Evolutionary conservation across 1,140 invertebrate genomes (phyloP).

Genomic region (Holcopasites calliopsidis): DNA sequence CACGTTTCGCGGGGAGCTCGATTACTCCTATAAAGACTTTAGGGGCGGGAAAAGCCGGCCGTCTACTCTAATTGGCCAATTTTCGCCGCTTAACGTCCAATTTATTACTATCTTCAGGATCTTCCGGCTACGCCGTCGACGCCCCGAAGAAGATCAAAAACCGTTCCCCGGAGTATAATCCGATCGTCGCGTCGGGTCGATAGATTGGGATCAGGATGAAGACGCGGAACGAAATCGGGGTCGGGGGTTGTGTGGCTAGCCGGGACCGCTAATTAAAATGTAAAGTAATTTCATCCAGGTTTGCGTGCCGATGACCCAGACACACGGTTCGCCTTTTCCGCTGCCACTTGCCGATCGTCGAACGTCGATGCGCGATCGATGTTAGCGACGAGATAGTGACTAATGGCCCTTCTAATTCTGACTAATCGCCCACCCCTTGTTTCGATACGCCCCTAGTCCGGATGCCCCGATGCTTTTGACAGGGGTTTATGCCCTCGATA

Average conservation of each 20-base stretch:
- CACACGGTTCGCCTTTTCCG: constrained; percentile 12
- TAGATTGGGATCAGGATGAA: constrained; percentile 51
- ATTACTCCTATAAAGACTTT: constrained; percentile 70
- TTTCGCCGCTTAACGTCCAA: constrained; percentile 75
- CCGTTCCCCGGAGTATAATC: constrained; percentile 62
- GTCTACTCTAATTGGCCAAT: constrained; percentile 73
- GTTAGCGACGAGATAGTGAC: constrained; percentile 38
- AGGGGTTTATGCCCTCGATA: constrained; percentile 52
- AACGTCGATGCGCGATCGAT: not conserved
- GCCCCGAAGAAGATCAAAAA: constrained; percentile 54
- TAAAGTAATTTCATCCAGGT: constrained; percentile 50
- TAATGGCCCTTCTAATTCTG: constrained; percentile 65
- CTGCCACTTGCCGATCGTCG: not conserved
- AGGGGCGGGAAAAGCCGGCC: constrained; percentile 65
- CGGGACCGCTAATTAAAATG: constrained; percentile 66
- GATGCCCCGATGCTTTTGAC: constrained; percentile 48
- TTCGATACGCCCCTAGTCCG: not conserved
- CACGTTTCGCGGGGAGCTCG: constrained; percentile 65
- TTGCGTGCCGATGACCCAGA: constrained; percentile 33
- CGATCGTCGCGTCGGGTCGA: constrained; percentile 61
- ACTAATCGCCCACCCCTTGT: constrained; percentile 53
- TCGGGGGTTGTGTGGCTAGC: constrained; percentile 1
- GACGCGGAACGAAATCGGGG: constrained; percentile 13
- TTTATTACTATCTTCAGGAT: constrained; percentile 70
- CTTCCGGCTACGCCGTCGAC: constrained; percentile 42